Evolutionary conservation across 2,113 vertebrate genomes (phyloP).

Genomic region (Martes martes): DNA sequence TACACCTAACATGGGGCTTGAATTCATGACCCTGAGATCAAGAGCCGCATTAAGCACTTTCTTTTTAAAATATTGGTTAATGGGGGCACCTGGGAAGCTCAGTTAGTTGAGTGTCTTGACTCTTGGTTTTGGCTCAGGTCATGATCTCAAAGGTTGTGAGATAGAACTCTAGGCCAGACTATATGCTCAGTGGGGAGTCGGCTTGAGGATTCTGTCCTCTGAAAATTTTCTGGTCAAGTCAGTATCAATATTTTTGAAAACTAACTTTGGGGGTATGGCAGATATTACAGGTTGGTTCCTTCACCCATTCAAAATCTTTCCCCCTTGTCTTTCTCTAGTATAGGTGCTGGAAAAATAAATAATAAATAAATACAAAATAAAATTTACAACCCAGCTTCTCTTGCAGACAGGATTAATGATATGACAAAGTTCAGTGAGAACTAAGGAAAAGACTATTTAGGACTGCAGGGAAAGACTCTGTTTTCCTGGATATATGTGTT

Average conservation of each 20-base stretch:
- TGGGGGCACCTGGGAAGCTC: background rate
- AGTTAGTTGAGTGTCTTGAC: background rate
- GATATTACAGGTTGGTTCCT: background rate
- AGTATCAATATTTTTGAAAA: background rate
- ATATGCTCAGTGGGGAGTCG: background rate
- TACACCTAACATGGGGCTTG: background rate
- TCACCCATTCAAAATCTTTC: background rate
- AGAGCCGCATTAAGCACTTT: background rate
- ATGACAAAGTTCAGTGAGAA: background rate
- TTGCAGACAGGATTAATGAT: background rate
- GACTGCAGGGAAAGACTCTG: background rate
- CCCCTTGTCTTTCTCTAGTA: background rate
- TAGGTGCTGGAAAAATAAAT: background rate
- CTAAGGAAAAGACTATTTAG: background rate
- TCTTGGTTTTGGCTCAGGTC: background rate
- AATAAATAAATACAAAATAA: background rate
- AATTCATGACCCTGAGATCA: background rate
- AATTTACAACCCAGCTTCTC: background rate
- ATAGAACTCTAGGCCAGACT: background rate
- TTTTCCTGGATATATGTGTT: background rate
- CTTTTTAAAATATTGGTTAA: background rate
- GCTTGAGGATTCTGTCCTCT: background rate
- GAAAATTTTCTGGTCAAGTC: conserved; percentile 2
- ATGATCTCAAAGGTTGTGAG: background rate
- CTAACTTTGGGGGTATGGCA: background rate